A percentile compares a stretch with the other conserved stretches of the same genome.
phyloP scores from a whole-genome alignment of 2,797 vertebrate genomes.

The Clarias pachynema region DNA sequence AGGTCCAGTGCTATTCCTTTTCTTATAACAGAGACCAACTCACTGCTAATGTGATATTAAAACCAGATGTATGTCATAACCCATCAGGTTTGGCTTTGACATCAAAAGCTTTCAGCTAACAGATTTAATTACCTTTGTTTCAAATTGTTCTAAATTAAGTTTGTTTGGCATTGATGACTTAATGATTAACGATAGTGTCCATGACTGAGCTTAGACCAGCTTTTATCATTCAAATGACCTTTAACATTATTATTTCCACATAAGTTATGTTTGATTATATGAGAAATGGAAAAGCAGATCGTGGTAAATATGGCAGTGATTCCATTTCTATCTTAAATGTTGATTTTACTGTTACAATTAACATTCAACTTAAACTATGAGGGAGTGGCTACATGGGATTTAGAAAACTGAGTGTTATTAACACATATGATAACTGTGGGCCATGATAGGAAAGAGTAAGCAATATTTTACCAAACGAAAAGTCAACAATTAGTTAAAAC shows the following conservation, averaged over 20 bases:
- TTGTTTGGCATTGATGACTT: slow-evolving; percentile 22
- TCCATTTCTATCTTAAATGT: neutral
- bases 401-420: neutral
- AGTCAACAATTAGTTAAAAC: too few species aligned
- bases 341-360: neutral
- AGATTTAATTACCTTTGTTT: slow-evolving; percentile 6
- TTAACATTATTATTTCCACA: neutral
- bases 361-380: neutral
- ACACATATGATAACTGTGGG: neutral
- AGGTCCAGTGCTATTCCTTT: slow-evolving; percentile 7
- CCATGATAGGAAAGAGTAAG: neutral
- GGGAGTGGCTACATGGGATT: neutral
- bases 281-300: neutral
- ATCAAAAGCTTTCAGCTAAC: slow-evolving; percentile 30
- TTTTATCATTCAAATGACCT: slow-evolving; percentile 4
- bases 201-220: neutral
- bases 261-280: neutral
- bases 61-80: slow-evolving; percentile 21
- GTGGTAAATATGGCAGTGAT: neutral
- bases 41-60: slow-evolving; percentile 28
- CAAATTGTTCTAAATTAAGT: slow-evolving; percentile 25
- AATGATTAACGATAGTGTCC: slow-evolving; percentile 20
- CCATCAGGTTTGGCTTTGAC: slow-evolving; percentile 11
- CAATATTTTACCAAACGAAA: neutral
- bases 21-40: neutral